These are phyloP conservation scores for Samia ricini DNA, from an alignment of 1,140 invertebrate genomes.

Conservation along the genomic window DNA sequence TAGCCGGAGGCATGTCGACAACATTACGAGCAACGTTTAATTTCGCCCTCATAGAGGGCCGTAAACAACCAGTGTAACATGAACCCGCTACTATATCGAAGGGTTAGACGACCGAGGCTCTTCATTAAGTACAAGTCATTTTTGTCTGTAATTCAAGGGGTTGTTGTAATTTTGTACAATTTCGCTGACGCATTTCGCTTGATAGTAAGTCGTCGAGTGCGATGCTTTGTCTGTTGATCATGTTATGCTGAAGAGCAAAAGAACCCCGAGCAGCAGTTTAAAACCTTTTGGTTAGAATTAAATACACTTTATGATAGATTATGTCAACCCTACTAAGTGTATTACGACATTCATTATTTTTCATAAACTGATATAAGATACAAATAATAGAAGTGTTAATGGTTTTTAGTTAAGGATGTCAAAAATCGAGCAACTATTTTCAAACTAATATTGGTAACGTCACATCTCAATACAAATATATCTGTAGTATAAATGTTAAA, in stretches of 20 bases:
- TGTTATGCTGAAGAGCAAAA: slow-evolving; percentile 57
- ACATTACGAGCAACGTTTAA: slow-evolving; percentile 72
- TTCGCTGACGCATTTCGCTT: slow-evolving; percentile 69
- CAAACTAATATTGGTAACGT: neutral
- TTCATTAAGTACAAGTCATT: slow-evolving; percentile 42
- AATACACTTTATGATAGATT: neutral
- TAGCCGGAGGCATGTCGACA: slow-evolving; percentile 73
- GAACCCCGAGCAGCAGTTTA: slow-evolving; percentile 8
- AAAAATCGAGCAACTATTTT: neutral
- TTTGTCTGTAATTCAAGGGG: slow-evolving; percentile 53
- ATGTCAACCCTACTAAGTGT: neutral
- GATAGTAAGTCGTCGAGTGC: slow-evolving; percentile 37
- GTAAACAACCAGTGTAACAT: slow-evolving; percentile 33
- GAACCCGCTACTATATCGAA: slow-evolving; percentile 18
- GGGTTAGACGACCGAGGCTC: slow-evolving; percentile 27
- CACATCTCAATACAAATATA: too few relatives aligned
- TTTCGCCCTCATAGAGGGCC: slow-evolving; percentile 58
- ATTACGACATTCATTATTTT: neutral
- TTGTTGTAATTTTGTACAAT: slow-evolving; percentile 59
- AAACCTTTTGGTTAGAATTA: slow-evolving; percentile 10
- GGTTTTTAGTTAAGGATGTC: neutral
- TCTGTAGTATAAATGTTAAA: too few relatives aligned
- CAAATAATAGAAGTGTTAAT: neutral
- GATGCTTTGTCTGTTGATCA: slow-evolving; percentile 58
- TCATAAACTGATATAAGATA: neutral